Evolutionary conservation across 2,888 invertebrate genomes (phyloP), one percentile per base, ranked within the genome.

Genomic region (Ophion slaviceki): DNA sequence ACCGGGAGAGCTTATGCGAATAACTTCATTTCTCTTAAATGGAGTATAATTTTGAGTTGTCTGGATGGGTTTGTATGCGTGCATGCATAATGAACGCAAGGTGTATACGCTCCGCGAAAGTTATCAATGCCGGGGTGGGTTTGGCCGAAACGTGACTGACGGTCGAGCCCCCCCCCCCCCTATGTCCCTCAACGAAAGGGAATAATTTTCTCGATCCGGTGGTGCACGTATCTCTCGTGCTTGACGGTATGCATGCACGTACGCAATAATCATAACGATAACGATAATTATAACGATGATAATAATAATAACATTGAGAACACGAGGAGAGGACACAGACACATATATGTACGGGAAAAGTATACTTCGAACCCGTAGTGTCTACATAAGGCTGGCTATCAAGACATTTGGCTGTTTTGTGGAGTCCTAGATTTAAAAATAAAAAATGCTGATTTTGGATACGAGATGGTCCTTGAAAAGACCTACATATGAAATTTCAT

Each of bases 131-230:
- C 71, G 66, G 80, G 76, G 82, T 82, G 85, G 85, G 85, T 82
- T 85, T 82, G 80, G 82, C 72, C 79, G 80, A 82, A 82, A 85
- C 85, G 85, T 85, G 85, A 85, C 85, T 80, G 82, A 85, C 85
- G 71, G 47, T 14, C 47, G 66, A 76, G 72, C 57, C 24, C 67
- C 53, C 47, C 10, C 62, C 53, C 53, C 32, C 4, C 32, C 2
- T 4, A 32, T 57, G 57, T 66, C 75, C 75, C 64, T 62, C 64
- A 75, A 79, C 80, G 71, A 80, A 80, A 85, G 72, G 85, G 80
- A 82, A 80, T 80, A 85, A 82, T 85, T 85, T 85, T 82, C 82
- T 80, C 80, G 57, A 82, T 85, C 79, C 82, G 68, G 82, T 66
- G 67, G 79, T 57, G 28, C 78, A 80, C 76, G 80, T 72, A 72